A percentile compares a stretch with the other conserved stretches of the same genome.
phyloP scores from a whole-genome alignment of 2,888 invertebrate genomes.

The Sphinx pinastri region DNA sequence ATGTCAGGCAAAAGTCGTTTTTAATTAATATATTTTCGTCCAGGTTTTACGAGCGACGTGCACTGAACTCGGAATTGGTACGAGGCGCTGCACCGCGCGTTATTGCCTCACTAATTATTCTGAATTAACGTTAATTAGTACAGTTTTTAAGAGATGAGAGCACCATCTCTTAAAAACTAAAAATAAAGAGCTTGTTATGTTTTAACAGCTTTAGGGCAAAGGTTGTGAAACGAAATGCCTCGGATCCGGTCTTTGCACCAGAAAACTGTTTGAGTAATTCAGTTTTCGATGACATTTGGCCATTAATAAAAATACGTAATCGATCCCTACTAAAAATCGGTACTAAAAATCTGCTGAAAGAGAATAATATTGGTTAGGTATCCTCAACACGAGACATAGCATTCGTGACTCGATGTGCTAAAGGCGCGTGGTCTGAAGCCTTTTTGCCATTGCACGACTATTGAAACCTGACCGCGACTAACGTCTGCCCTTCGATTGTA shows the following conservation, averaged over 20 bases:
- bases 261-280: too few relatives aligned
- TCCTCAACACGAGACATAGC: too few relatives aligned
- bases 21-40: slow-evolving; percentile 25
- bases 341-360: too few relatives aligned
- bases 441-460: neutral
- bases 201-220: neutral
- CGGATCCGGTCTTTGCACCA: too few relatives aligned
- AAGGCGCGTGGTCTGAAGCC: neutral
- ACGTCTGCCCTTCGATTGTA: neutral
- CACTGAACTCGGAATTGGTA: slow-evolving; percentile 26
- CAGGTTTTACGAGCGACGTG: slow-evolving; percentile 19
- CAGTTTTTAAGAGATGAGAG: slow-evolving; percentile 15
- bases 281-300: too few relatives aligned
- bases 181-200: neutral
- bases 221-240: too few relatives aligned
- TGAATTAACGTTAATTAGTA: slow-evolving; percentile 24
- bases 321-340: too few relatives aligned
- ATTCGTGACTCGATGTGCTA: neutral
- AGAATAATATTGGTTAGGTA: too few relatives aligned
- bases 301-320: too few relatives aligned
- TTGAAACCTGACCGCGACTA: neutral
- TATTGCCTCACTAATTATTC: slow-evolving; percentile 24
- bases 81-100: neutral
- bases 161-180: neutral
- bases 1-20: neutral